Evolutionary conservation across 1,140 invertebrate species (phyloP), one percentile per base, ranked within the genome.

Genomic region (Aphelenchoides besseyi): DNA sequence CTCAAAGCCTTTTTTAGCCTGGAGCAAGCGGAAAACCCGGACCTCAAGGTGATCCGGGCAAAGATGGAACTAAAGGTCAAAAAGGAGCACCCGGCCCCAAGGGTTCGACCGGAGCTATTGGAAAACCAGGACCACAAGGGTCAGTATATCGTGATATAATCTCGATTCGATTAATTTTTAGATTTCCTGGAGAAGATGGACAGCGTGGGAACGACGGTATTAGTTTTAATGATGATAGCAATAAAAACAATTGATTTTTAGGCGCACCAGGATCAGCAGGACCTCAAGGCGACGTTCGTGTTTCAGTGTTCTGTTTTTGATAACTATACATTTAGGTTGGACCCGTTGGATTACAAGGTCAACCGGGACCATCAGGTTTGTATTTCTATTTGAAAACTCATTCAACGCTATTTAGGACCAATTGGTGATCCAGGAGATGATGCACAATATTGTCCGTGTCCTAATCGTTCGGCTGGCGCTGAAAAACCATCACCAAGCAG

Each of bases 391-490:
- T 23, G 23, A 48, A 36, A 36, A 30, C 32, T 32, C 23, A 16
- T 16, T 62, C 55, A 29, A 3, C 54, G 67, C 16, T 30, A 37
- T 35, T 35, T 23, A 0, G 68, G 66, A 0, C 66, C 62, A 2
- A 23, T 62, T 62, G 66, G 66, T 9, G 66, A 26, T 1, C 66
- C 66, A 0, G 66, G 66, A 8, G 48, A 68, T 8, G 66, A 68
- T 61, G 66, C 66, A 9, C 26, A 68, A 54, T 68, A 68, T 63
- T 68, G 66, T 29, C 66, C 66, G 9, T 68, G 66, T 28, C 66
- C 66, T 28, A 29, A 16, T 26, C n/a, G 30, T 16, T n/a, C n/a
- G 30, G 59, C n/a, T 16, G n/a, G 30, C 2, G n/a, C 33, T 16
- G 59, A n/a, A n/a, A 30, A 18, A 29, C 59, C 59, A 16, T 16